phyloP scores from a whole-genome alignment of 2,888 invertebrate species.

The Nasonovia ribisnigri region DNA sequence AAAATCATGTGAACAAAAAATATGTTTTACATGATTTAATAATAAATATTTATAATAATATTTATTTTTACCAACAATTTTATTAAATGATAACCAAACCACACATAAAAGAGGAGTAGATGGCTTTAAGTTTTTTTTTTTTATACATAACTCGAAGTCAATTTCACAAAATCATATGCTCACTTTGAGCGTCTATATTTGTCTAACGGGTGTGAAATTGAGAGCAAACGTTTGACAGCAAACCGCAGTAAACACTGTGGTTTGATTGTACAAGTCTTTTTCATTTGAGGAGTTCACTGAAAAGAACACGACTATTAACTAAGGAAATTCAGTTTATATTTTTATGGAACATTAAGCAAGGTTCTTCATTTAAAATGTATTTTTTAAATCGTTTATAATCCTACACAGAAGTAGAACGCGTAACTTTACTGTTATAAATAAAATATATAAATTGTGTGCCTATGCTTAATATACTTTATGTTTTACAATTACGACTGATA shows the following conservation, averaged over 20 bases:
- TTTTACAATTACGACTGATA: background rate
- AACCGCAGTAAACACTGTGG: background rate
- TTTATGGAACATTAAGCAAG: background rate
- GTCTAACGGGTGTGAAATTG: conserved; percentile 10
- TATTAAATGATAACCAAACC: background rate
- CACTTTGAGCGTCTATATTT: background rate
- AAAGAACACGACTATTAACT: background rate
- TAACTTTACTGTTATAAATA: background rate
- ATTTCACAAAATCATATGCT: background rate
- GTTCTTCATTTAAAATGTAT: background rate
- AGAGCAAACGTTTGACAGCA: conserved; percentile 12
- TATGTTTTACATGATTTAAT: background rate
- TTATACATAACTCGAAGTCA: background rate
- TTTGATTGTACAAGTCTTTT: conserved; percentile 13
- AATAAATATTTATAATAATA: background rate
- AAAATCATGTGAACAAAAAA: background rate
- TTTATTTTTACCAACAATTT: background rate
- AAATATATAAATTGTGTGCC: background rate
- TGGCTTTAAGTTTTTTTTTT: background rate
- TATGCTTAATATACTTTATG: background rate
- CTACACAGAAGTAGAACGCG: background rate
- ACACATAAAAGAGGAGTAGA: background rate
- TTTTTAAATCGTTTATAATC: background rate
- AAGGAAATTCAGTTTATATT: background rate
- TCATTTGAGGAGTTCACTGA: background rate